Conservation (phyloP, 2,113 vertebrate genomes). For the Butorides virescens region DNA sequence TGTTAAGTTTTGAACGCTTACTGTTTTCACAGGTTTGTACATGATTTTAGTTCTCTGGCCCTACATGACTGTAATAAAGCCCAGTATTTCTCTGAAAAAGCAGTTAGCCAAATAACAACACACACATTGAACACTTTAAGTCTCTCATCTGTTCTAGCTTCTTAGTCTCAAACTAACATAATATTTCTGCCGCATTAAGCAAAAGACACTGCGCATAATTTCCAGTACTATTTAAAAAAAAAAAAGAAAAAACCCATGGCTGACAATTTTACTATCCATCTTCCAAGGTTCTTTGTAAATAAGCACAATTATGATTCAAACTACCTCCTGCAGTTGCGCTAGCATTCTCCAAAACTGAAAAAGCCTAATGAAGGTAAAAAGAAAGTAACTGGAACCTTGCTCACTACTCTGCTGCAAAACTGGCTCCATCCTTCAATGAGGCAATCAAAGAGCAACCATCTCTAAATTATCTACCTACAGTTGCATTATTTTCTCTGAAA, state of each 20-base stretch:
- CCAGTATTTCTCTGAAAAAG: background rate
- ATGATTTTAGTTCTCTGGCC: background rate
- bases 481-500: background rate
- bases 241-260: background rate
- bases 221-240: background rate
- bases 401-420: background rate
- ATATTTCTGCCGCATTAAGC: background rate
- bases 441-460: background rate
- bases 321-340: background rate
- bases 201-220: background rate
- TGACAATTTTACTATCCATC: background rate
- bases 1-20: background rate
- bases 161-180: background rate
- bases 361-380: background rate
- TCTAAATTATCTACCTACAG: background rate
- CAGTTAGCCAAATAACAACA: background rate
- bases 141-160: background rate
- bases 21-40: background rate
- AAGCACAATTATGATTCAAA: background rate
- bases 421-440: background rate
- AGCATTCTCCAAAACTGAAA: background rate
- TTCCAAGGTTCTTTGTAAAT: background rate
- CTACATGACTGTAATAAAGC: background rate
- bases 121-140: background rate
- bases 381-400: background rate